Base-by-base conservation (phyloP, 1,140 invertebrate species). In the Melitaea cinxia region DNA sequence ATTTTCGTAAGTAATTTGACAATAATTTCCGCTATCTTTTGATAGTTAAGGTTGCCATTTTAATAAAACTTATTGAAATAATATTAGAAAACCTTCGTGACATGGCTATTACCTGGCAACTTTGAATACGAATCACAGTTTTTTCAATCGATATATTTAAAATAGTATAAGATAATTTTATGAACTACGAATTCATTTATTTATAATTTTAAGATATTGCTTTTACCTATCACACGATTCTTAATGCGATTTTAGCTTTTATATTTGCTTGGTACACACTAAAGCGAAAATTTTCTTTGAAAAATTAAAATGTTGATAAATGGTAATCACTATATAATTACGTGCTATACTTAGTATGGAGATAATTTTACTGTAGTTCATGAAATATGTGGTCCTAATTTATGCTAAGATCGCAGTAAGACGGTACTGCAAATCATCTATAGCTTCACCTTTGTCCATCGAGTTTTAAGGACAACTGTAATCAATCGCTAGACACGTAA, bases 401-500 rank as follows among this genome's bases (percentile, higher is more conserved):
- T 7, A 19, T 28, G 47, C 12, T 9, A 24, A 26, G 10, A n/a
- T 30, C 24, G 15, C 19, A 52, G 24, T 67, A 67, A 68, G 72
- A 59, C 70, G 73, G 73, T 72, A 73, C 68, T 73, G 76, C 70
- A 73, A 62, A 58, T 65, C 70, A 65, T 73, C 68, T 67, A 62
- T 57, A 62, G 55, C 47, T 62, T 39, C 37, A 49, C 55, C 15
- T 37, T 45, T 65, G 65, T 70, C 57, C 50, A 54, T 35, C 39
- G 19, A 12, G 53, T 45, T 65, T 54, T 5, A 47, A 26, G 37
- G 63, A 54, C 65, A 56, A 63, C 68, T 54, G 10, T 42, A 62
- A 39, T 52, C 45, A 80, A 69, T 57, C 73, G 75, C 77, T 78
- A 70, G 50, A 61, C 78, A 83, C 80, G 75, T 85, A 78, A 80